Evolutionary conservation across 2,797 vertebrate species (phyloP), one percentile per base, ranked within the genome.

Genomic region (Gadopsis marmoratus): DNA sequence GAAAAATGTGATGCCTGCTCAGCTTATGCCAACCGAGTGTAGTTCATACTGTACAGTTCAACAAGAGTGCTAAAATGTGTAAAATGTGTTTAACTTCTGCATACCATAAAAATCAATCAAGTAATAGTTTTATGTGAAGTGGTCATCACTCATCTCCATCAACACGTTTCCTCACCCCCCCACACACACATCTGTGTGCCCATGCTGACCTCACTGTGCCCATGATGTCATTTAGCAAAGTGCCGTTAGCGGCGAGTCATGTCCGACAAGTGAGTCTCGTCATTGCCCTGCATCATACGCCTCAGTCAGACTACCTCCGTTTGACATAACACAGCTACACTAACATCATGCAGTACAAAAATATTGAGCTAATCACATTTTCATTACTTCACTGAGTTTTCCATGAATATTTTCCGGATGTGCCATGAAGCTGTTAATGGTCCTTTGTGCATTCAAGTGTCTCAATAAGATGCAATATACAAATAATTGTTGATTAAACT

Each of bases 171-270:
- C 26, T 26, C 26, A 26, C 26, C 26, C 26, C 26, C 26, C 12
- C 48, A 63, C 53, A 23, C 16, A 82, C 84, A 85, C 85, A 85
- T 92, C 87, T 82, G 81, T 85, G 78, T 71, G 88, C 83, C 79
- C 83, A 61, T 10, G 65, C 67, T 94, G 92, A 94, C 92, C 88
- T 94, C 94, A 94, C 82, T 66, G 65, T 53, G 59, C 78, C 41
- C 82, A 75, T 94, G 93, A 95, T 89, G 93, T 95, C 87, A 95
- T 91, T 63, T 7, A 81, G 77, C 71, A 51, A 63, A 70, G 75
- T 76, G 83, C 89, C 75, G 73, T 84, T 75, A 88, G 79, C 72
- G 60, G 61, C 48, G 51, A 74, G 85, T 86, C 79, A 71, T 62
- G 84, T 78, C 82, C 80, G 65, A 79, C 86, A 77, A 85, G 74